Evolutionary conservation across 2,888 invertebrate species (phyloP).

Genomic region (Auanema sp.): DNA sequence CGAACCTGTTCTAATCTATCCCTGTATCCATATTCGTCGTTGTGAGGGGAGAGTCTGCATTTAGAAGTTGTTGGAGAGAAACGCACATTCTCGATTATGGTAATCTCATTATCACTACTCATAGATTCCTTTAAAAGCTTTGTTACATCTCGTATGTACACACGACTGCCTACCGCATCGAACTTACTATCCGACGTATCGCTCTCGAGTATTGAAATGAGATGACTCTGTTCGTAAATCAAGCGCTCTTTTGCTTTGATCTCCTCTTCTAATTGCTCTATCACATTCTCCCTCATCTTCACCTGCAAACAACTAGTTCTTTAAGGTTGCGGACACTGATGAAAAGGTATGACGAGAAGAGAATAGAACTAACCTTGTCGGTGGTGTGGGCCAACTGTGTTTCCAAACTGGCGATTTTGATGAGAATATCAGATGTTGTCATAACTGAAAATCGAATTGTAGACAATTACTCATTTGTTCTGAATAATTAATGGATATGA

Average conservation of each 20-base stretch:
- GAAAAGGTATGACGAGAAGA: background rate
- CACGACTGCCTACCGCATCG: slow-evolving; percentile 28
- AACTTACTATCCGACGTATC: slow-evolving; percentile 30
- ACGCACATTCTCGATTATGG: slow-evolving; percentile 39
- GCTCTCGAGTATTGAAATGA: slow-evolving; percentile 40
- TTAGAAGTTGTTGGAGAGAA: slow-evolving; percentile 30
- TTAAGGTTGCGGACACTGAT: too few relatives aligned
- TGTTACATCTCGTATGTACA: too few relatives aligned
- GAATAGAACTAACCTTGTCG: slow-evolving; percentile 25
- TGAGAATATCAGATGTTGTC: too few relatives aligned
- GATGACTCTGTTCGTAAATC: slow-evolving; percentile 40
- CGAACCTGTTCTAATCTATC: slow-evolving; percentile 22
- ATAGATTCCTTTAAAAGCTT: slow-evolving; percentile 28
- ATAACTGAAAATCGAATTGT: too few relatives aligned
- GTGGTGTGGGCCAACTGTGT: slow-evolving; percentile 27
- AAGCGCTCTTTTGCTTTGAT: slow-evolving; percentile 38
- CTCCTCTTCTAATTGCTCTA: slow-evolving; percentile 42
- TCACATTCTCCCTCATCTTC: slow-evolving; percentile 38
- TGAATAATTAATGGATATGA: too few relatives aligned
- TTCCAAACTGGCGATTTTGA: slow-evolving; percentile 20
- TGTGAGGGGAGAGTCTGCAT: slow-evolving; percentile 2
- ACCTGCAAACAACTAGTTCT: slow-evolving; percentile 21
- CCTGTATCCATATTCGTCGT: slow-evolving; percentile 12
- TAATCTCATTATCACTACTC: slow-evolving; percentile 40
- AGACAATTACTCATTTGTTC: too few relatives aligned